Percentiles rank a stretch among this genome's conserved stretches.
Conservation (phyloP, 1,140 invertebrate genomes). For the Aporrectodea caliginosa region DNA sequence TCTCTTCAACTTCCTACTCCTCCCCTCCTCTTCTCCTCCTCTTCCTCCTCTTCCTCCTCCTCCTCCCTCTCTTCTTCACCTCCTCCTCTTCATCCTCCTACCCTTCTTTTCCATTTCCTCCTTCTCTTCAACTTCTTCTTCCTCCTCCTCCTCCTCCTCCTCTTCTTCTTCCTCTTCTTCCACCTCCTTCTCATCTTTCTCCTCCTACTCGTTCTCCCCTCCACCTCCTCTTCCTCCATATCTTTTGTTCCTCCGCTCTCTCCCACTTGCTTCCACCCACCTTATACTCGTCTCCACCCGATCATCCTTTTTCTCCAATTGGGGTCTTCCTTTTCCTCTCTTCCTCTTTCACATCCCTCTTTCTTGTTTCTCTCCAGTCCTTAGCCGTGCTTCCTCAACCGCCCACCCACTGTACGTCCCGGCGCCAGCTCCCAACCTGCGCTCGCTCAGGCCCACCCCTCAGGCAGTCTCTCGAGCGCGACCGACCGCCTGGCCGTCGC, state of each 20-base stretch:
- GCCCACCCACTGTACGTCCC: too few species aligned
- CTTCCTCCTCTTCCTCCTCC: neutral
- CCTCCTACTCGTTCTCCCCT: neutral
- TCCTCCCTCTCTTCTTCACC: neutral
- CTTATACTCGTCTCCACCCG: too few species aligned
- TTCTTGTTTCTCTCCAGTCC: too few species aligned
- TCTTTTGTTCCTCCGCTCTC: neutral
- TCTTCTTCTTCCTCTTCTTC: neutral
- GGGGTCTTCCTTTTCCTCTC: too few species aligned
- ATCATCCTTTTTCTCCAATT: too few species aligned
- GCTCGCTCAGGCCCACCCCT: too few species aligned
- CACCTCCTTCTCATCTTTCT: neutral
- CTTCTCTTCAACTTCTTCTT: neutral
- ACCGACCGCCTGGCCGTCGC: too few species aligned
- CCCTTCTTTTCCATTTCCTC: neutral
- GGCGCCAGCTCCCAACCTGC: too few species aligned
- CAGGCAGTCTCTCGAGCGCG: too few species aligned
- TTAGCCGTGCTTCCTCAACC: too few species aligned
- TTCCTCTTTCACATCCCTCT: too few species aligned
- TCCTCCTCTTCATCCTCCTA: neutral
- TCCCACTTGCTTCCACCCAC: neutral
- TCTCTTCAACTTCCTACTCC: neutral
- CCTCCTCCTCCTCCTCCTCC: neutral
- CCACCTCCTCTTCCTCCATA: neutral
- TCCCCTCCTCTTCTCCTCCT: neutral